Evolutionary conservation across 2,888 invertebrate species (phyloP).

Genomic region (Raillietiella orientalis): DNA sequence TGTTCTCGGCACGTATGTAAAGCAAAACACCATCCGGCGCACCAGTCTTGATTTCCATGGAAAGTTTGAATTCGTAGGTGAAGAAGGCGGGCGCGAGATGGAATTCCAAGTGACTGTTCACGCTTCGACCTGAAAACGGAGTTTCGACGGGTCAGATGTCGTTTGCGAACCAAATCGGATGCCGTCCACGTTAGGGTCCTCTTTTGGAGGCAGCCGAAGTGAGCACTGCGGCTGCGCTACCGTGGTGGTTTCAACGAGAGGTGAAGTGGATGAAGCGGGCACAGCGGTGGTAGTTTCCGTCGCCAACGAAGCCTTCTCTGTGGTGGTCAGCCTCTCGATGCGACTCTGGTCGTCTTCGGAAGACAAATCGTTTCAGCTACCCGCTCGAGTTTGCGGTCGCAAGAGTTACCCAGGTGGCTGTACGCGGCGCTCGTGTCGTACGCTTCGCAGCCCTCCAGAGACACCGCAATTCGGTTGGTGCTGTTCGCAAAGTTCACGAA

Average conservation of each 20-base stretch:
- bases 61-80: conserved; percentile 32
- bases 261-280: conserved; percentile 7
- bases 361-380: too few relatives aligned
- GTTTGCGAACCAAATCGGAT: conserved; percentile 7
- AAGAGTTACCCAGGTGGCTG: too few relatives aligned
- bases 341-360: too few relatives aligned
- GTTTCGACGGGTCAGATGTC: too few relatives aligned
- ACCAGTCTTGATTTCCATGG: conserved; percentile 41
- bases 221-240: conserved; percentile 14
- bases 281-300: too few relatives aligned
- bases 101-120: conserved; percentile 38
- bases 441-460: conserved; percentile 10
- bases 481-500: conserved; percentile 41
- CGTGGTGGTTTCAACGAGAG: conserved; percentile 9
- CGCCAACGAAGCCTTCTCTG: too few relatives aligned
- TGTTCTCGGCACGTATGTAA: conserved; percentile 27
- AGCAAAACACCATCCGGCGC: conserved; percentile 47
- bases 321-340: too few relatives aligned
- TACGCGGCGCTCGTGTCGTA: too few relatives aligned
- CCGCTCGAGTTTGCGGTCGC: too few relatives aligned
- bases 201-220: conserved; percentile 19
- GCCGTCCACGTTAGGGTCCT: conserved; percentile 17
- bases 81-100: conserved; percentile 23
- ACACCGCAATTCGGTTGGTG: conserved; percentile 14
- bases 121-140: conserved; percentile 23